A percentile compares a stretch with the other conserved stretches of the same genome.
phyloP scores from a whole-genome alignment of 2,113 vertebrate species.

The Phrynosoma platyrhinos region DNA sequence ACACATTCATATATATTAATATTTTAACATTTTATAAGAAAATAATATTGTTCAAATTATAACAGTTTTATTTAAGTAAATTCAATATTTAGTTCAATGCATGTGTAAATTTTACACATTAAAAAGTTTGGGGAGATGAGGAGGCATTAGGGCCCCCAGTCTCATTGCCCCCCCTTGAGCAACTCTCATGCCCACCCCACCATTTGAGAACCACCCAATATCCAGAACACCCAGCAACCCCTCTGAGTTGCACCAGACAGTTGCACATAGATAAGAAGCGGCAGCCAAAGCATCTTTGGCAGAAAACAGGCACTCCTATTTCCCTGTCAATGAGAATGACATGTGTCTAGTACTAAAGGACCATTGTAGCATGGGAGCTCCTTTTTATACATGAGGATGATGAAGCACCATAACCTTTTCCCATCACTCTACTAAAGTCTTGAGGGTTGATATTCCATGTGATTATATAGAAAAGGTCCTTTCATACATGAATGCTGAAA shows the following conservation, averaged over 20 bases:
- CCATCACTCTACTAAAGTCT: background rate
- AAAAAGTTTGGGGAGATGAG: no score
- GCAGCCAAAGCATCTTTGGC: background rate
- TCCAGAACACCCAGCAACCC: no score
- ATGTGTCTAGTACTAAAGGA: background rate
- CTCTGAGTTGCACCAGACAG: slow-evolving; percentile 22
- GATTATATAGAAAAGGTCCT: background rate
- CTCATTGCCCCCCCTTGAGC: no score
- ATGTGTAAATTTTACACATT: no score
- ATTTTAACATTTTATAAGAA: no score
- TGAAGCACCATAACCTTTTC: background rate
- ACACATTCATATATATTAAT: no score
- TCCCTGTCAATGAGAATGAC: background rate
- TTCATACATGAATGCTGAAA: background rate
- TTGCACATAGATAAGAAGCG: background rate
- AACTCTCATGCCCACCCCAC: no score
- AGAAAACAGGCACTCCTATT: slow-evolving; percentile 2
- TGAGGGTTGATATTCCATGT: background rate
- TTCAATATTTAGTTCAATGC: no score
- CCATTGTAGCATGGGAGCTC: background rate
- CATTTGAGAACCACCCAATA: no score
- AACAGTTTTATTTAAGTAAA: no score
- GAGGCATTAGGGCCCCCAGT: no score
- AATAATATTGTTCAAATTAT: no score
- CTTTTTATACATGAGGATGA: background rate